These are phyloP conservation scores for Actinia tenebrosa DNA, from an alignment of 64 coral and sea anemone species.

Conservation along the genomic window DNA sequence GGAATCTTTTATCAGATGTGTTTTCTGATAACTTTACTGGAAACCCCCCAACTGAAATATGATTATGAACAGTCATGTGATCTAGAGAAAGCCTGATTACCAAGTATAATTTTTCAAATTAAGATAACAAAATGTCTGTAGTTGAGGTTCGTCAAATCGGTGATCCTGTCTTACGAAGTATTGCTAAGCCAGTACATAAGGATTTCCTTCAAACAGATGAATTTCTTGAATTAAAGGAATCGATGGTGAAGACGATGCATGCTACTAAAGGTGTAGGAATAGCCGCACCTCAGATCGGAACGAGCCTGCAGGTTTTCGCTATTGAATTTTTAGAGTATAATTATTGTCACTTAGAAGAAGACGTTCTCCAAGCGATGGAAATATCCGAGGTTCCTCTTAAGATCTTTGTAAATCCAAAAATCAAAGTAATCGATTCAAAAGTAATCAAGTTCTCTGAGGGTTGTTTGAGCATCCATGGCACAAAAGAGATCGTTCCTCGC, in stretches of 20 bases:
- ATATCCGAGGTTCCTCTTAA: not conserved
- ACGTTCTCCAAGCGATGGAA: not conserved
- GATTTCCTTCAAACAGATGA: conserved; percentile 5
- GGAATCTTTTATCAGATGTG: not conserved
- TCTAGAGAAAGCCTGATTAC: not conserved
- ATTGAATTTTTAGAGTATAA: not conserved
- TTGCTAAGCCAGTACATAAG: not conserved
- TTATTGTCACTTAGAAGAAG: not conserved
- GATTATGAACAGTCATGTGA: not conserved
- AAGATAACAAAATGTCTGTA: not conserved
- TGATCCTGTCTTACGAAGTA: not conserved
- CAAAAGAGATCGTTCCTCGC: not conserved
- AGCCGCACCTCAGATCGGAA: not conserved
- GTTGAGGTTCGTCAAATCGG: not conserved
- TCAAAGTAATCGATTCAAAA: not conserved
- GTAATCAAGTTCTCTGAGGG: not conserved
- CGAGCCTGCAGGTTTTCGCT: not conserved
- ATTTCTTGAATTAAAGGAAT: conserved; percentile 6
- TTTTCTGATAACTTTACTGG: not conserved
- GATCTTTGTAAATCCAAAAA: not conserved
- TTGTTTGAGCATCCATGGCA: not conserved
- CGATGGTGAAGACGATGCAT: not conserved
- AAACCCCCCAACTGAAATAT: not conserved
- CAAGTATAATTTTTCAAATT: not conserved
- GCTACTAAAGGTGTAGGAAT: conserved; percentile 3